Base-by-base conservation (phyloP, 30 jellyfish, hydroid and myxozoan species). In the Morbakka virulenta region DNA sequence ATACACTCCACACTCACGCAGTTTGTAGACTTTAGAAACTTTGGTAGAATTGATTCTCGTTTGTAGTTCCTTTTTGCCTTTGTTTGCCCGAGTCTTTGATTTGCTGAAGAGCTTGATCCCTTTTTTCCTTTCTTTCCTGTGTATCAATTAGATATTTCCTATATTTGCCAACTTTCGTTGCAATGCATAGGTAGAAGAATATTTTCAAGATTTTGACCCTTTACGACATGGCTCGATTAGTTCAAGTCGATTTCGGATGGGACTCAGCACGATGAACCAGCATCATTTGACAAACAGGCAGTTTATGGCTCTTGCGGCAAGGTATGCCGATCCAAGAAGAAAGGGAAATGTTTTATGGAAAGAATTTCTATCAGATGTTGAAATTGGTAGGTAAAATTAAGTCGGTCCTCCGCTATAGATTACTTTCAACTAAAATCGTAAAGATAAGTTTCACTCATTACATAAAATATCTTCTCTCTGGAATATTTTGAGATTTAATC, bases 171-270 rank as follows among this genome's bases (percentile, higher is more conserved):
- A 25, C 14, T 35, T 25, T 0, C 28, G 12, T 72, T 36, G 12
- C 49, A 2, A 2, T 13, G 14, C 72, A 47, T 49, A 90, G 97
- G 81, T 72, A 17, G 98, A 84, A 69, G 98, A 91, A 68, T 91
- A 76, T 79, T 91, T 91, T 48, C 96, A 91, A 67, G 98, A 91
- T 76, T 91, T 77, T 28, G 98, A 91, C 33, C 98, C 98, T 9
- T 67, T 91, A 33, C 90, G 96, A n/a, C 98, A 84, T 63, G 98
- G 98, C 64, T 91, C 98, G 20, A 91, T 91, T 2, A 68, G 83
- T 26, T 66, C 73, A 25, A 78, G 89, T 51, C 88, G 96, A 50
- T 91, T 91, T 75, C 73, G 98, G 41, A 91, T 84, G 96, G 96
- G 98, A 69, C 57, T 91, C 62, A 91, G 98, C 73, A 93, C 96